phyloP scores from a whole-genome alignment of 2,113 vertebrate species.

The Trogon surrucura region DNA sequence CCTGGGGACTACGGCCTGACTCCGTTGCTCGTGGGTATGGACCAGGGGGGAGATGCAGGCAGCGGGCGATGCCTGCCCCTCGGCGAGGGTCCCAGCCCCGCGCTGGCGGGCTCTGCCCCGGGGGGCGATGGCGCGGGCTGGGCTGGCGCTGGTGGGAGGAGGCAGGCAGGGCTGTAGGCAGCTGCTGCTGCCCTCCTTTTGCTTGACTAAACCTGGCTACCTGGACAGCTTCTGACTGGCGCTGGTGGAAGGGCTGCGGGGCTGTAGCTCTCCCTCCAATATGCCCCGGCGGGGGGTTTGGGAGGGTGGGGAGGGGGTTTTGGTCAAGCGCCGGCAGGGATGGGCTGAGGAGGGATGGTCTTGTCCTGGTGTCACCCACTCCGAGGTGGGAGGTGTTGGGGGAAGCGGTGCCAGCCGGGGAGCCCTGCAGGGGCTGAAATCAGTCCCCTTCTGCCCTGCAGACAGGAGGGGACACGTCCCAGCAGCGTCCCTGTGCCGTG shows the following conservation, averaged over 20 bases:
- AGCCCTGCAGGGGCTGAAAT: background rate
- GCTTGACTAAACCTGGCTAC: slow-evolving; percentile 17
- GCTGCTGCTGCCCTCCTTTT: slow-evolving; percentile 53
- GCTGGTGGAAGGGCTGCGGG: background rate
- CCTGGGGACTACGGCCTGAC: background rate
- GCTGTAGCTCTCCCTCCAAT: fast-evolving
- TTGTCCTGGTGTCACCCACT: background rate
- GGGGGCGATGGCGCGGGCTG: background rate
- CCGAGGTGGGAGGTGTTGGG: fast-evolving
- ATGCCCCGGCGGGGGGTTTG: fast-evolving
- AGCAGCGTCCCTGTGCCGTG: background rate
- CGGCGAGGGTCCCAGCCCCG: fast-evolving
- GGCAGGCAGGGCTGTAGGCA: background rate
- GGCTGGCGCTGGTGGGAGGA: background rate
- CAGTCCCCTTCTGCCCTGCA: fast-evolving
- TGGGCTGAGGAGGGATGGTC: background rate
- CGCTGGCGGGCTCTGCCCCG: background rate
- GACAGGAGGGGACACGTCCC: fast-evolving
- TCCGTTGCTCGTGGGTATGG: slow-evolving; percentile 15
- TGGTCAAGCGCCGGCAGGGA: background rate
- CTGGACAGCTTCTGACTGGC: background rate
- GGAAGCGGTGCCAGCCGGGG: background rate
- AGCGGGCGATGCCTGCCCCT: background rate
- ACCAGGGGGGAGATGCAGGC: background rate
- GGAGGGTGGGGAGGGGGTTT: background rate